Evolutionary conservation across 30 jellyfish, hydroid and myxozoan genomes (phyloP).

Genomic region (Chironex yamaguchii): DNA sequence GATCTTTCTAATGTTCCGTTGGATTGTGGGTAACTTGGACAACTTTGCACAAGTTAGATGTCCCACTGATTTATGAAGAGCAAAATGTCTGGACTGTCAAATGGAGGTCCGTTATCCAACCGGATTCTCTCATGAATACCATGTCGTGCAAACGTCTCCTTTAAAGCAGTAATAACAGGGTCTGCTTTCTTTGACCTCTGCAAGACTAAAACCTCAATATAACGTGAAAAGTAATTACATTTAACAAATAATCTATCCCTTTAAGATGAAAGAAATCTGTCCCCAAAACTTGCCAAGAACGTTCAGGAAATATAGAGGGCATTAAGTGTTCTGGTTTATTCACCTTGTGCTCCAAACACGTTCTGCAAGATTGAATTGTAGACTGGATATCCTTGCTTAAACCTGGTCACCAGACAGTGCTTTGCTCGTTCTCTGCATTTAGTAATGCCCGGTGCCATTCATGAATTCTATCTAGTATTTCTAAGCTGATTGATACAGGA

Average conservation of each 20-base stretch:
- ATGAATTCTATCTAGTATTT: conserved; percentile 34
- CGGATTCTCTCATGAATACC: conserved; percentile 61
- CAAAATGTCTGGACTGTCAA: too few relatives aligned
- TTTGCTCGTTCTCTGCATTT: conserved; percentile 26
- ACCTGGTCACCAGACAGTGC: conserved; percentile 69
- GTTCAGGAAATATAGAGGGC: conserved; percentile 44
- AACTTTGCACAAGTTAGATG: too few relatives aligned
- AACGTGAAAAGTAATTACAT: conserved; percentile 34
- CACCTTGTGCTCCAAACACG: conserved; percentile 23
- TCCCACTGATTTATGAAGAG: too few relatives aligned
- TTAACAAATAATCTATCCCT: conserved; percentile 6
- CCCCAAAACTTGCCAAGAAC: conserved; percentile 64
- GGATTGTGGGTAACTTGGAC: conserved; percentile 58
- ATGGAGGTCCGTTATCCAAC: conserved; percentile 66
- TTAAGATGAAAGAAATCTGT: conserved; percentile 47
- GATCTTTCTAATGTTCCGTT: conserved; percentile 66
- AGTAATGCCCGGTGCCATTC: conserved; percentile 64
- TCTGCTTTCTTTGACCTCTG: conserved; percentile 19
- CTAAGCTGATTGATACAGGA: conserved; percentile 32
- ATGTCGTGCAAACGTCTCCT: conserved; percentile 35
- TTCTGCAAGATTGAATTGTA: conserved; percentile 44
- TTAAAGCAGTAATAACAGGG: conserved; percentile 6
- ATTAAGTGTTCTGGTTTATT: conserved; percentile 43
- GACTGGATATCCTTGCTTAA: conserved; percentile 44
- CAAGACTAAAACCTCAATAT: conserved; percentile 50